Evolutionary conservation across 2,888 invertebrate genomes (phyloP), one percentile per base, ranked within the genome.

Genomic region (Actias luna): DNA sequence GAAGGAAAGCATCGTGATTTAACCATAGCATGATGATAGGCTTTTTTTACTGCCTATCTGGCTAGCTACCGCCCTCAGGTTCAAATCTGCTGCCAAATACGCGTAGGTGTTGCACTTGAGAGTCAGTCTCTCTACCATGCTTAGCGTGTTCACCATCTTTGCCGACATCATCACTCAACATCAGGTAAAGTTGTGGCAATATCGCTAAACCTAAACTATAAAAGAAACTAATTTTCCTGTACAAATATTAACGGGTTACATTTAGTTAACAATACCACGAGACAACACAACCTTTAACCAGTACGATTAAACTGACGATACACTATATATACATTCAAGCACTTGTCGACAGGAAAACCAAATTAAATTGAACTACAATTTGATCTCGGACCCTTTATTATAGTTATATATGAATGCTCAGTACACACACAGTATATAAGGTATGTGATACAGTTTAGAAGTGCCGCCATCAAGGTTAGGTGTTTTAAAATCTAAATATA

Each of bases 341-440:
- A 35, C 59, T 59, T 36, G 55, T 39, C 39, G 52, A 63, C 63
- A 63, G 63, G 63, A 63, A 60, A 59, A 39, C 36, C 63, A 60
- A 52, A 63, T 63, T 63, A 61, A 55, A 61, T 61, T 58, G 58
- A 62, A 62, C 58, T 57, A 57, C 61, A 58, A 62, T 62, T 62
- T 42, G 42, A 42, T 46, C 58, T 16, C 31, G 61, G 61, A 22
- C 58, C 61, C 61, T 62, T 58, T 62, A 33, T 42, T 22, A 42
- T 31, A 42, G 39, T 27, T 16, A 42, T 31, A 25, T 57, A 12
- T 61, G 35, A 55, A 52, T 52, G 16, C 29, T 29, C 55, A 55
- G 29, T n/a, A 61, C 33, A 33, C 35, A 18, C 16, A 36, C 27
- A 2, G n/a, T 58, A 22, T 18, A 55, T 46, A 50, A 25, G 33